phyloP scores from a whole-genome alignment of 2,113 vertebrate species.

The Megalops atlanticus region DNA sequence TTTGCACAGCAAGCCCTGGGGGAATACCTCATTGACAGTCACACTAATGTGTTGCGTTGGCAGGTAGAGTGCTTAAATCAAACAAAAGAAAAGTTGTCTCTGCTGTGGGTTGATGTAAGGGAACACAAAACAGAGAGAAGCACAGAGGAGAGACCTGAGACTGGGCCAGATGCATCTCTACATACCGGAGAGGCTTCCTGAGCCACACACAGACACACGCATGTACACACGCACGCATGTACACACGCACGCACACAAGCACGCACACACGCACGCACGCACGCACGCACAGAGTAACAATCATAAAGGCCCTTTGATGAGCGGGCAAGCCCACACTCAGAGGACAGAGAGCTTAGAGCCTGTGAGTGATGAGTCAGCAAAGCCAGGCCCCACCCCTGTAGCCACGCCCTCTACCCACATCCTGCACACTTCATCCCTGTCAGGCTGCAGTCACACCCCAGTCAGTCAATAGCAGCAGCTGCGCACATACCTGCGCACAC shows the following conservation, averaged over 20 bases:
- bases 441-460: not conserved
- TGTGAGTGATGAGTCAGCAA: not conserved
- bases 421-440: not conserved
- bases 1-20: no score
- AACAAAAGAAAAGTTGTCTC: not conserved
- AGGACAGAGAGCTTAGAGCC: not conserved
- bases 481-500: not conserved
- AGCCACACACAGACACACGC: no score
- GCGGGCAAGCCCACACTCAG: not conserved
- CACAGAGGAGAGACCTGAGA: not conserved
- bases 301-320: not conserved
- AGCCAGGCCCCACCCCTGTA: not conserved
- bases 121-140: not conserved
- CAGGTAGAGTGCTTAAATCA: no score
- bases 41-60: no score
- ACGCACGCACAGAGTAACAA: not conserved
- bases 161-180: not conserved
- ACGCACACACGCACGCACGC: conserved; percentile 10
- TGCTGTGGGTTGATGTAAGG: not conserved
- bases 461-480: no score
- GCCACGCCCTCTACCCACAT: not conserved
- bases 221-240: no score
- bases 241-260: not conserved
- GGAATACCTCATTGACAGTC: not conserved
- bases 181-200: not conserved